Conservation (phyloP, 2,888 invertebrate species). For the Gastracanthus pulcherrimus region DNA sequence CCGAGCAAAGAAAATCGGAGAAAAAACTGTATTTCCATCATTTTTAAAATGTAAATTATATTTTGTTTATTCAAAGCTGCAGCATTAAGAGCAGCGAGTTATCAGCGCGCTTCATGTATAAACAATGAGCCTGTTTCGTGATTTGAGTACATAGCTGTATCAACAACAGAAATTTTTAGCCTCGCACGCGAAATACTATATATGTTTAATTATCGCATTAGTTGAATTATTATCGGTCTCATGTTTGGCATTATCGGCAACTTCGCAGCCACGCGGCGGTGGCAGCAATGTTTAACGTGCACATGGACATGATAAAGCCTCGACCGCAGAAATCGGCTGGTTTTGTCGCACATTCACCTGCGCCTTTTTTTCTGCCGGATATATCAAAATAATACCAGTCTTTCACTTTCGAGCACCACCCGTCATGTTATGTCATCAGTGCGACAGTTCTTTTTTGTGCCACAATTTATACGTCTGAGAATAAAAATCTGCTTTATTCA, state of each 20-base stretch:
- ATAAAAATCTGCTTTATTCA: neutral
- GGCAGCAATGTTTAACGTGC: constrained; percentile 14
- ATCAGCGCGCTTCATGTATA: constrained; percentile 22
- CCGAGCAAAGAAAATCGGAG: neutral
- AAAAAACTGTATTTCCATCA: neutral
- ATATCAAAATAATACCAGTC: neutral
- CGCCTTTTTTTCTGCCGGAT: neutral
- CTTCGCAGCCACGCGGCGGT: neutral
- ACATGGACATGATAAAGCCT: constrained; percentile 9
- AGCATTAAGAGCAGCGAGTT: constrained; percentile 11
- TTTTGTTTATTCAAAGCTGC: constrained; percentile 16
- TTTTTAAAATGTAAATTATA: constrained; percentile 27
- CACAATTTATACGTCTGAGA: neutral
- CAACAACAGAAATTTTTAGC: constrained; percentile 27
- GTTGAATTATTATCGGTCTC: constrained; percentile 45
- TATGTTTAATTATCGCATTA: constrained; percentile 39
- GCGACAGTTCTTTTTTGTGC: neutral
- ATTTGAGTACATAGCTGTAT: constrained; percentile 37
- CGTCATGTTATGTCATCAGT: constrained; percentile 21
- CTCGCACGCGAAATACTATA: neutral
- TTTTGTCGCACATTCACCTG: constrained; percentile 13
- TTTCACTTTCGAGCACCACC: neutral
- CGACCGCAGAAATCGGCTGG: constrained; percentile 17
- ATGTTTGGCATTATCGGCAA: constrained; percentile 28
- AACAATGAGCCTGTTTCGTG: constrained; percentile 28